Conservation (phyloP, 1,140 invertebrate species). For the Nilaparvata lugens region DNA sequence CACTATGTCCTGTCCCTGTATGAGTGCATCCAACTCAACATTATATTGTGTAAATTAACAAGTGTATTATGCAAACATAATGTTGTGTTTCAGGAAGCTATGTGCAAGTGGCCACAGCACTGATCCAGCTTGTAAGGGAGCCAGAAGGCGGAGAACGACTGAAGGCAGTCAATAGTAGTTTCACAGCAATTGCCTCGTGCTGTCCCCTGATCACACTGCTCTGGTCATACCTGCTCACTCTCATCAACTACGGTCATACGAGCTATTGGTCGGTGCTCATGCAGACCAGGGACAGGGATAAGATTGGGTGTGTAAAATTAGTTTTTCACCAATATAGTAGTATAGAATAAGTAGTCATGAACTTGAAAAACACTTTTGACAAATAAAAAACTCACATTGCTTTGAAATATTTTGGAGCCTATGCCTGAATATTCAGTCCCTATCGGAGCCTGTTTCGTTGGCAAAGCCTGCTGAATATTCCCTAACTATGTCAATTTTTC, state of each 20-base stretch:
- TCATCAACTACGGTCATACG: slow-evolving; percentile 52
- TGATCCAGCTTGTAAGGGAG: slow-evolving; percentile 39
- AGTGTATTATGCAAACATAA: slow-evolving; percentile 10
- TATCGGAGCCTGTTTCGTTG: too few species aligned
- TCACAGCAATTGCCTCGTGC: slow-evolving; percentile 40
- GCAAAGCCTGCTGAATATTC: too few species aligned
- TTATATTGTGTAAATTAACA: too few species aligned
- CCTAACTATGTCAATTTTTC: too few species aligned
- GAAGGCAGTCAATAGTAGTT: slow-evolving; percentile 43
- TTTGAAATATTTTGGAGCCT: too few species aligned
- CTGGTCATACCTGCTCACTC: slow-evolving; percentile 60
- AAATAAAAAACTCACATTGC: too few species aligned
- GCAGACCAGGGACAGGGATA: slow-evolving; percentile 43
- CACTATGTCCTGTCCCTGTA: too few species aligned
- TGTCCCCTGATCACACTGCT: slow-evolving; percentile 54
- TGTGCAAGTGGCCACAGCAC: slow-evolving; percentile 47
- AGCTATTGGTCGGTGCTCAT: slow-evolving; percentile 48
- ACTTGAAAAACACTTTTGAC: neutral
- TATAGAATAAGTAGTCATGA: neutral
- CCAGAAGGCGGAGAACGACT: slow-evolving; percentile 33
- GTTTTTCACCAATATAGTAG: too few species aligned
- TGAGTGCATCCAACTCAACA: too few species aligned
- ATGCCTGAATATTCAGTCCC: too few species aligned
- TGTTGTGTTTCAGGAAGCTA: slow-evolving; percentile 41
- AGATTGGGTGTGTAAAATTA: neutral